Evolutionary conservation across 2,888 invertebrate species (phyloP).

Genomic region (Cacoxenus indagator): DNA sequence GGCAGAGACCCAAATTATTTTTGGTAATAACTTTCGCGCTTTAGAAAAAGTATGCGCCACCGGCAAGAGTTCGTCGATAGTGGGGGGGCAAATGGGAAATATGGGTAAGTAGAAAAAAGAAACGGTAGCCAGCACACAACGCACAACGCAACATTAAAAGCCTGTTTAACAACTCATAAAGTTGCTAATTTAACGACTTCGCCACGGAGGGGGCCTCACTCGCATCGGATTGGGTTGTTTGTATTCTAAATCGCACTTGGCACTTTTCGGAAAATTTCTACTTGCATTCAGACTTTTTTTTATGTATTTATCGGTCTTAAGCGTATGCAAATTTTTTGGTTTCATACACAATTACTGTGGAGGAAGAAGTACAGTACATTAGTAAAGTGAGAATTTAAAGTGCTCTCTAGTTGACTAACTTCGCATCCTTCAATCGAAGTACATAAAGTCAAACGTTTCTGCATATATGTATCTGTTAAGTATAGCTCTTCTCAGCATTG

Average conservation of each 20-base stretch:
- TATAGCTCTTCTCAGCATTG: no score
- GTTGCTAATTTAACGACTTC: background rate
- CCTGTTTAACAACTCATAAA: background rate
- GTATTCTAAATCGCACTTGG: background rate
- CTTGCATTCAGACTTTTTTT: no score
- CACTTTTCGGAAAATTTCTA: no score
- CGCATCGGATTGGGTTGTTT: background rate
- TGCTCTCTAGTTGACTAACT: no score
- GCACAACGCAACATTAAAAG: background rate
- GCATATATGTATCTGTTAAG: no score
- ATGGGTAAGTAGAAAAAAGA: background rate
- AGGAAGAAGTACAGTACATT: no score
- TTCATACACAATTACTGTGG: no score
- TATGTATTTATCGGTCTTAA: no score
- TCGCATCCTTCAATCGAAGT: no score
- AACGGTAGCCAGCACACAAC: background rate
- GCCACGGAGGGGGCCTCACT: background rate
- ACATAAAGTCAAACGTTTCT: no score
- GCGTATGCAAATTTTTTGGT: no score
- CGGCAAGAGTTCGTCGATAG: slow-evolving; percentile 1
- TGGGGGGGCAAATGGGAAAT: background rate
- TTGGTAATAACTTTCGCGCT: slow-evolving; percentile 48
- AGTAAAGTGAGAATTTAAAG: no score
- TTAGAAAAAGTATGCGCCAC: slow-evolving; percentile 46
- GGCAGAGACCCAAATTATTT: slow-evolving; percentile 22